Base-by-base conservation (phyloP, 1,140 invertebrate species). In the Plodia interpunctella region DNA sequence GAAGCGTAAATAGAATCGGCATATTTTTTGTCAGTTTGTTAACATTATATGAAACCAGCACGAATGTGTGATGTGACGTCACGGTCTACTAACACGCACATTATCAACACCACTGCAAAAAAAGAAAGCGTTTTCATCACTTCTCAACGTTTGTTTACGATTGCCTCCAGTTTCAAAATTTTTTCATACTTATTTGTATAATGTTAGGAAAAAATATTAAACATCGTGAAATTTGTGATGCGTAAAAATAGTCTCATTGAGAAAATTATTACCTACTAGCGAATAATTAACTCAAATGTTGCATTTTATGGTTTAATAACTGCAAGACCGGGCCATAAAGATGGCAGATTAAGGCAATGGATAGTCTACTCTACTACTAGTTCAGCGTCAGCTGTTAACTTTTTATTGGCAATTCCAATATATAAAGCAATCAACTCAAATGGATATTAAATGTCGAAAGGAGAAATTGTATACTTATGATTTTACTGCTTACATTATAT, bases 111-210 rank as follows among this genome's bases (percentile, higher is more conserved):
- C 13, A 44, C 38, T 6, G 30, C 30, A 32, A 44, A 44, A n/a
- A 38, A 44, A 44, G 38, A 44, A 44, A 44, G 38, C 38, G 38
- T n/a, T 17, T n/a, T 44, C 38, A 44, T 15, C 38, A 17, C 38
- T 44, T 44, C n/a, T 44, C 2, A 4, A 1, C 15, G 13, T 44
- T 44, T 44, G 38, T 44, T 44, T 44, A 15, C 38, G 10, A 15
- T 17, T 44, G 13, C 3, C 38, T 44, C 38, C 32, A 35, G 9
- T 13, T 5, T 35, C 2, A n/a, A n/a, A n/a, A n/a, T n/a, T n/a
- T n/a, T n/a, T n/a, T n/a, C n/a, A n/a, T n/a, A n/a, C n/a, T n/a
- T n/a, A n/a, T n/a, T n/a, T n/a, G n/a, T n/a, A n/a, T n/a, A 35
- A 35, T 35, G 10, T 35, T 35, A 35, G 32, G 2, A 11, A 11